Evolutionary conservation across 2,888 invertebrate genomes (phyloP).

Genomic region (Xylota sylvarum): DNA sequence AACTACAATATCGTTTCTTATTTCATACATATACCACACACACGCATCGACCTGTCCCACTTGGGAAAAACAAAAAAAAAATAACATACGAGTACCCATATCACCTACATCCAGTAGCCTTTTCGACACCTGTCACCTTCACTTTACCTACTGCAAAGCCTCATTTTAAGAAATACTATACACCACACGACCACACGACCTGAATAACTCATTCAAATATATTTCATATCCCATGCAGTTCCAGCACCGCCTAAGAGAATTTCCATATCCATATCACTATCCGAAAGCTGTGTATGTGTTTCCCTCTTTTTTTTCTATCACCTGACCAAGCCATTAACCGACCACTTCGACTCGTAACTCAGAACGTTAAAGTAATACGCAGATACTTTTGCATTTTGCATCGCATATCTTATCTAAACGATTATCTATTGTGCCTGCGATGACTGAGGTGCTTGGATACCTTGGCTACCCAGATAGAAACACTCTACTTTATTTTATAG

Average conservation of each 20-base stretch:
- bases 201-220: slow-evolving; percentile 66
- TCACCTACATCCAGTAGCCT: slow-evolving; percentile 66
- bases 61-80: neutral
- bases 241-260: slow-evolving; percentile 36
- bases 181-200: slow-evolving; percentile 63
- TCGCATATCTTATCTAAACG: slow-evolving; percentile 73
- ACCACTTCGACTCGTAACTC: slow-evolving; percentile 43
- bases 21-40: slow-evolving; percentile 11
- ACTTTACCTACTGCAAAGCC: slow-evolving; percentile 62
- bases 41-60: slow-evolving; percentile 47
- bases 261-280: slow-evolving; percentile 68
- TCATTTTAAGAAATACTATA: slow-evolving; percentile 55
- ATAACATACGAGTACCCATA: slow-evolving; percentile 38
- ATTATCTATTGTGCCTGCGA: slow-evolving; percentile 76
- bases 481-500: slow-evolving; percentile 54
- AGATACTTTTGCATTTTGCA: slow-evolving; percentile 62
- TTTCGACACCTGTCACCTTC: slow-evolving; percentile 76
- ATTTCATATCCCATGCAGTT: slow-evolving; percentile 63
- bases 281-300: slow-evolving; percentile 35
- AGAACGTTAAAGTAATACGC: slow-evolving; percentile 52
- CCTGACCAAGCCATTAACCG: slow-evolving; percentile 66
- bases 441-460: slow-evolving; percentile 69
- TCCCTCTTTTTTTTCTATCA: slow-evolving; percentile 66
- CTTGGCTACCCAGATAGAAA: slow-evolving; percentile 22
- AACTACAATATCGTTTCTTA: slow-evolving; percentile 17